Base-by-base conservation (phyloP, 1,140 invertebrate species). In the Hyposmocoma kahamanoa region DNA sequence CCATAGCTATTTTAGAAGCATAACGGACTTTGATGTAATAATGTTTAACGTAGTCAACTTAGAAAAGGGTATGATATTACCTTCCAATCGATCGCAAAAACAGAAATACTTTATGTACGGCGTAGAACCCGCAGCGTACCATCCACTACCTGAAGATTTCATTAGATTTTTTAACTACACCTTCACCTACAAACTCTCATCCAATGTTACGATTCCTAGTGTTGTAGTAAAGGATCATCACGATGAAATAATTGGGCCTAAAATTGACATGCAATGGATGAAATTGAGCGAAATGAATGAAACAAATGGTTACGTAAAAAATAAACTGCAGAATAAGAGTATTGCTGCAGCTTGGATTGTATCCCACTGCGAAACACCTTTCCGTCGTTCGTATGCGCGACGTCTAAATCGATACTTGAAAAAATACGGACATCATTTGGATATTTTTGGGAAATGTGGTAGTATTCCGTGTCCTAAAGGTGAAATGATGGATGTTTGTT, bases 391-490 rank as follows among this genome's bases (percentile, higher is more conserved):
- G 0, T 92, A 89, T 59, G 90, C 88, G 1, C 42, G 67, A 19
- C 73, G 91, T 53, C 72, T 93, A 1, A 49, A 80, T 13, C 85
- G 86, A 26, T 72, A 88, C 50, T 85, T 93, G 32, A 26, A n/a
- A 1, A 54, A 52, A 22, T 59, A 53, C 13, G 44, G 38, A n/a
- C 46, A 53, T 36, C 36, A 22, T 11, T 87, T 94, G 1, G 90
- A 93, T 64, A 81, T 91, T 20, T 93, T 88, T 59, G 93, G 93
- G n/a, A 56, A 28, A 0, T 94, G 92, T 67, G 86, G 87, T 2
- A 49, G 34, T 10, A 20, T 59, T 0, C 22, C 36, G 1, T 87
- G 84, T 52, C 22, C 52, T 0, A 38, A 65, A 15, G n/a, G n/a
- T n/a, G 5, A 13, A 36, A 48, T 63, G 0, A 56, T 73, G n/a